Percentiles rank a stretch among this genome's conserved stretches.
Evolutionary conservation across 2,113 vertebrate species (phyloP).

Genomic region (Actinemys pallida): DNA sequence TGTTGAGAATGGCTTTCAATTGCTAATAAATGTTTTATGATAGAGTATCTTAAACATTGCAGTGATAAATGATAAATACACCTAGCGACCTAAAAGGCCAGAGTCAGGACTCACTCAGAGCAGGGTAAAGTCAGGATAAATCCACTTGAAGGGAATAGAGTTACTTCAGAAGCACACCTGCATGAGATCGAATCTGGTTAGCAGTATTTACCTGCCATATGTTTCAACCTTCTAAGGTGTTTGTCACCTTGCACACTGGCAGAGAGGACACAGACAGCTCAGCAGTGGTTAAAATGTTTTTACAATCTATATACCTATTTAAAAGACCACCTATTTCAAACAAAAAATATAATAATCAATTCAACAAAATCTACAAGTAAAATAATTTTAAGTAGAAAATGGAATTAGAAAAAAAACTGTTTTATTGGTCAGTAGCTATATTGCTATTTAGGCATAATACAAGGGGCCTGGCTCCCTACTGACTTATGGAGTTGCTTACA

Average conservation of each 20-base stretch:
- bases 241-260: neutral
- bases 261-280: neutral
- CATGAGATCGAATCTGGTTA: neutral
- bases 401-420: neutral
- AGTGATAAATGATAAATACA: neutral
- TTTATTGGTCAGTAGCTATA: neutral
- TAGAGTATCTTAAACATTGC: neutral
- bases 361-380: neutral
- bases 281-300: neutral
- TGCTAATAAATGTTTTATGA: neutral
- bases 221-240: neutral
- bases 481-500: neutral
- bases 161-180: neutral
- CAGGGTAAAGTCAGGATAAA: neutral
- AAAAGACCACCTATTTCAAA: neutral
- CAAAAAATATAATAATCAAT: neutral
- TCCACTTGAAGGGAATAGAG: neutral
- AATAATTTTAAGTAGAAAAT: neutral
- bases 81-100: neutral
- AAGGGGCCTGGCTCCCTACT: neutral
- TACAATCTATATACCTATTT: too few relatives aligned
- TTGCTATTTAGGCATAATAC: accelerated
- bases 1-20: neutral
- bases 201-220: neutral
- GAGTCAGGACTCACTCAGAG: neutral